Conservation (phyloP, 1,140 invertebrate genomes). For the Neocloeon triangulifer region DNA sequence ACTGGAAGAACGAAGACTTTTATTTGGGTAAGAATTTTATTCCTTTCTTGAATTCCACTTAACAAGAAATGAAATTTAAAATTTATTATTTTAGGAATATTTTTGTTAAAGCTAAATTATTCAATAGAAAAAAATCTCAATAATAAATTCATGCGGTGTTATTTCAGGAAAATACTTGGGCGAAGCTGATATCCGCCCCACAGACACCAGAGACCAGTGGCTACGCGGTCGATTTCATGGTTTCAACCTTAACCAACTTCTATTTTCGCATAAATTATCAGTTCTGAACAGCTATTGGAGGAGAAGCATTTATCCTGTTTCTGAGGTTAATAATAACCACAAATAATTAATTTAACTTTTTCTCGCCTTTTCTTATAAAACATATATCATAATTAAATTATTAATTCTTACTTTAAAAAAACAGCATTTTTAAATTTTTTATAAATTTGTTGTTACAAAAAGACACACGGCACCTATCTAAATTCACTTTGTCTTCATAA, state of each 20-base stretch:
- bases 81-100: neutral
- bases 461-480: no score
- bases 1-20: slow-evolving; percentile 29
- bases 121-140: slow-evolving; percentile 6
- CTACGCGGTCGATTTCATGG: slow-evolving; percentile 22
- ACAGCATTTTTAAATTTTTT: no score
- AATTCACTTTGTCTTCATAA: no score
- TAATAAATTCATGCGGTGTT: no score
- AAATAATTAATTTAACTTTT: no score
- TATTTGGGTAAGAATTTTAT: slow-evolving; percentile 20
- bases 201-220: slow-evolving; percentile 22
- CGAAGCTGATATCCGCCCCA: slow-evolving; percentile 18
- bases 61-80: slow-evolving; percentile 3
- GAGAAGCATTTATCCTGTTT: slow-evolving; percentile 18
- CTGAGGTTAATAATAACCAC: slow-evolving; percentile 1
- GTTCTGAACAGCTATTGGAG: slow-evolving; percentile 20
- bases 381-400: no score
- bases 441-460: no score
- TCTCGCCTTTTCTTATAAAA: no score
- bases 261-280: slow-evolving; percentile 20
- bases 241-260: slow-evolving; percentile 20
- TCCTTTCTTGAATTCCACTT: slow-evolving; percentile 2
- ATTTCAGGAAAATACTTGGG: slow-evolving; percentile 22
- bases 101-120: slow-evolving; percentile 1
- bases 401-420: no score